Evolutionary conservation across 2,113 vertebrate genomes (phyloP), one percentile per base, ranked within the genome.

Genomic region (Hippocampus comes): DNA sequence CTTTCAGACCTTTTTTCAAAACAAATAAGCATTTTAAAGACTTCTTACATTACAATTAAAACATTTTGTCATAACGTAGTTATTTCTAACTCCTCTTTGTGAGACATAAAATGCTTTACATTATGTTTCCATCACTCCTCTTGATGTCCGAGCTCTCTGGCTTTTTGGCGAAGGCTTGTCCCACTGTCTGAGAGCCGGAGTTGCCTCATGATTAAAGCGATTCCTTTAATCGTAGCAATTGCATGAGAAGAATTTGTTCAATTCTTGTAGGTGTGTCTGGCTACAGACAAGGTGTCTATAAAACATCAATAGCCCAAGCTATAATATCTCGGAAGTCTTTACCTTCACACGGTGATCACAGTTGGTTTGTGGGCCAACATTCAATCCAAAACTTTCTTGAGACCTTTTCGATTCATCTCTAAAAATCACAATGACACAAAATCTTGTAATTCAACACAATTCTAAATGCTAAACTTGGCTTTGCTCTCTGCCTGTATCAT

Each of bases 191-290:
- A 78, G 77, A 78, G 56, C 27, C 30, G 51, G 65, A 63, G 67
- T 75, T 68, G 70, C 84, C 79, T 77, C 89, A 77, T 86, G 80
- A 91, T 83, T 76, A 82, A 85, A 82, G 75, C 67, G 69, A 48
- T 18, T 59, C 60, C 73, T 88, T 85, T 79, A 88, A 89, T 79
- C 63, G 59, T 61, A 82, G 68, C 76, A 72, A 88, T 76, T 63
- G 74, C 20, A 55, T 74, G 72, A 78, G 42, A 66, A 78, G 70
- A 64, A 63, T 42, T 67, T 53, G 75, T 77, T 72, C 76, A n/a
- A 42, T 42, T 63, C 30, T 63, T 63, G 53, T 53, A 38, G 14
- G 48, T 67, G 25, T 41, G 56, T 68, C 43, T 64, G 34, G 34
- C 42, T 18, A 38, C 74, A 72, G 70, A 82, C 60, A 83, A 70